Conservation (phyloP, 2,797 vertebrate genomes). For the Oceanodroma leucorhoa region DNA sequence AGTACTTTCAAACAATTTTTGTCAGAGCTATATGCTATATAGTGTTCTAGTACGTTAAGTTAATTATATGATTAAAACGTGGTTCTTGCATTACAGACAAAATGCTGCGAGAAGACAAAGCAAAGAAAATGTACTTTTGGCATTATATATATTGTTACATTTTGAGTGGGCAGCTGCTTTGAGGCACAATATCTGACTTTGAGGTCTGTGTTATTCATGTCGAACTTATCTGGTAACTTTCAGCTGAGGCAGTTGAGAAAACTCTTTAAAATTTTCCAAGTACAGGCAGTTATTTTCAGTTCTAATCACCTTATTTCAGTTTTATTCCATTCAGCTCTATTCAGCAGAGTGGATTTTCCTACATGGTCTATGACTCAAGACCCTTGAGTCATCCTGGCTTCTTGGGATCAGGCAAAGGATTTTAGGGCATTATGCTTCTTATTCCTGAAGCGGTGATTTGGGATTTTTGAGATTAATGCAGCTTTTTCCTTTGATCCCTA, state of each 20-base stretch:
- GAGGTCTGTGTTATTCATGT: neutral
- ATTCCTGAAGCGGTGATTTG: neutral
- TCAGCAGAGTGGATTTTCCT: neutral
- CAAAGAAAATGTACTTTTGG: neutral
- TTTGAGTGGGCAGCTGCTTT: neutral
- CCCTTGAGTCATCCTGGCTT: neutral
- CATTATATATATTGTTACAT: neutral
- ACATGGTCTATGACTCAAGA: neutral
- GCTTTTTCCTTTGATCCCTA: neutral
- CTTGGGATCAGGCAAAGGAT: neutral
- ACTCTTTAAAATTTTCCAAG: neutral
- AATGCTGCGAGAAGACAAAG: neutral
- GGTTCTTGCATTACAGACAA: neutral
- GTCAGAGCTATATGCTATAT: neutral
- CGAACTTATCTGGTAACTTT: constrained; percentile 2
- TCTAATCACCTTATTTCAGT: neutral
- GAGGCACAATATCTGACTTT: neutral
- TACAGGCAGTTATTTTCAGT: neutral
- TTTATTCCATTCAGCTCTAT: neutral
- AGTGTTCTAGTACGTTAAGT: neutral
- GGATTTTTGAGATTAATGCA: neutral
- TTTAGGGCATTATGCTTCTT: neutral
- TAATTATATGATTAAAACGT: neutral
- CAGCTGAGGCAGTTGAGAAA: neutral
- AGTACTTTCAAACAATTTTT: neutral